phyloP scores from a whole-genome alignment of 2,113 vertebrate species.

The Otis tarda region DNA sequence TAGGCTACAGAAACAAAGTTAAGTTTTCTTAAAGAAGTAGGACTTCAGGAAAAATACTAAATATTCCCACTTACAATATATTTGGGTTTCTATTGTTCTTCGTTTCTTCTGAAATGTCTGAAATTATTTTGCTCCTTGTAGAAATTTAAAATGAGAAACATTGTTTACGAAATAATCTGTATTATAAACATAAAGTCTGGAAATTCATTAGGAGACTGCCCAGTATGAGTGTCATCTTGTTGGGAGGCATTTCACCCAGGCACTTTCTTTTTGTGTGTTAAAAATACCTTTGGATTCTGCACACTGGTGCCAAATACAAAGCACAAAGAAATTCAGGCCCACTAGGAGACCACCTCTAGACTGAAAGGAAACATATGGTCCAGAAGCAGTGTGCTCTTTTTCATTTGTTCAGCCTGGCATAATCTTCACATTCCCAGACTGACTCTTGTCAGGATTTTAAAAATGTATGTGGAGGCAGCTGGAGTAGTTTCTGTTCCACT shows the following conservation, averaged over 20 bases:
- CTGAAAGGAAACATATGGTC: conserved; percentile 52
- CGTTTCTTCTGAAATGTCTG: not conserved
- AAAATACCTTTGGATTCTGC: conserved; percentile 10
- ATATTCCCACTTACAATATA: not conserved
- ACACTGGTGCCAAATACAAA: not conserved
- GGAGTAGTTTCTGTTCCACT: conserved; percentile 51
- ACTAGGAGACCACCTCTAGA: conserved; percentile 38
- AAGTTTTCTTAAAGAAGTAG: too few species aligned
- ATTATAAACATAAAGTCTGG: not conserved
- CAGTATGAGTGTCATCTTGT: not conserved
- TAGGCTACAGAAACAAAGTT: too few species aligned
- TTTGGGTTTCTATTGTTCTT: not conserved
- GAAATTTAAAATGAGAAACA: not conserved
- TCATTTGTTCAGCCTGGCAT: conserved; percentile 35
- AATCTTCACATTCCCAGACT: conserved; percentile 56
- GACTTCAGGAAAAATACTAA: too few species aligned
- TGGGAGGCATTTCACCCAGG: not conserved
- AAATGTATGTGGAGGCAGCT: conserved; percentile 42
- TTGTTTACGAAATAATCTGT: not conserved
- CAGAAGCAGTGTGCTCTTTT: conserved; percentile 35
- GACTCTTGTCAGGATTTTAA: conserved; percentile 47
- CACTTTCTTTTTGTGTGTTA: not conserved
- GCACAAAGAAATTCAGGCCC: conserved; percentile 34
- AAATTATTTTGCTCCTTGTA: not conserved
- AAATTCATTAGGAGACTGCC: not conserved